Conservation (phyloP, 1,140 invertebrate species). For the Oscheius sp. region DNA sequence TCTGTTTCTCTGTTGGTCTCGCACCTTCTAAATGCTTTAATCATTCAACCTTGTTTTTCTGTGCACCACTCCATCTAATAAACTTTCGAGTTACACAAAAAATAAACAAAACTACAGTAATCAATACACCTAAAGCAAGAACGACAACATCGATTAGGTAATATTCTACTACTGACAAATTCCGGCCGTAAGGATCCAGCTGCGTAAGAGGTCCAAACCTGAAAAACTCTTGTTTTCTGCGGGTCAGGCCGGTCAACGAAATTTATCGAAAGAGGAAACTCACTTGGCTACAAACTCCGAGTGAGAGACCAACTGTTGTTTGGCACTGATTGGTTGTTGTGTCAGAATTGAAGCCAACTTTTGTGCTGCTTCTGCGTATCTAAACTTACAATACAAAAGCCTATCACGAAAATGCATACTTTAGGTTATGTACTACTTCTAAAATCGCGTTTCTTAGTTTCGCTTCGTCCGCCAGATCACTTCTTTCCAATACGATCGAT, state of each 20-base stretch:
- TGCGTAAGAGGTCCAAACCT: background rate
- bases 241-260: no score
- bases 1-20: no score
- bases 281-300: constrained; percentile 21
- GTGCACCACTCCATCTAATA: no score
- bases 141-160: constrained; percentile 14
- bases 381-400: no score
- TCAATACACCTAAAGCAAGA: background rate
- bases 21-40: no score
- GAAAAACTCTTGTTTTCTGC: no score
- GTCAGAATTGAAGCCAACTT: constrained; percentile 10
- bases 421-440: no score
- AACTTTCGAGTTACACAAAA: no score
- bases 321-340: constrained; percentile 8
- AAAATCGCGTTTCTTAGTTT: constrained; percentile 5
- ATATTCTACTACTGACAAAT: background rate
- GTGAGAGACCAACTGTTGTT: no score
- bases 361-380: constrained; percentile 7
- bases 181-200: constrained; percentile 12
- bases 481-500: constrained; percentile 26
- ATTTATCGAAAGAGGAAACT: no score
- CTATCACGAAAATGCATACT: no score
- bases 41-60: no score
- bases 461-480: constrained; percentile 11
- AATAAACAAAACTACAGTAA: background rate